Base-by-base conservation (phyloP, 1,140 invertebrate species). In the Paracyclopina nana region DNA sequence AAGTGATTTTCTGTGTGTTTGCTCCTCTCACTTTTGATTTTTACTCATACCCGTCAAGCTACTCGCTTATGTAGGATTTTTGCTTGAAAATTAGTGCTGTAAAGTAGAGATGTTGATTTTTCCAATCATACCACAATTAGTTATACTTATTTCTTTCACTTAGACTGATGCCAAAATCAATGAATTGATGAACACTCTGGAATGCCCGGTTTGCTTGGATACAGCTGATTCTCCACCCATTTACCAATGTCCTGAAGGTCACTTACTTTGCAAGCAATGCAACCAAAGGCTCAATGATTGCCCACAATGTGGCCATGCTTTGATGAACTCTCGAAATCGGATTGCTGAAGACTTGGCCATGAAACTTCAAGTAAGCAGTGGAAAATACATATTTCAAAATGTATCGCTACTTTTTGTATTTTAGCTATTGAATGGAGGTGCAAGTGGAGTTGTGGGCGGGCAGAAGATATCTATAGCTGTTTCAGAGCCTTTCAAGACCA, bases 171-270 rank as follows among this genome's bases (percentile, higher is more conserved):
- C n/a, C 9, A 38, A 50, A 31, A 41, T 22, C 18, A 50, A 18
- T 6, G 30, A 50, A 5, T 31, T 50, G 3, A n/a, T 52, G 43
- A 41, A 52, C 9, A 44, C 41, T n/a, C 41, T 52, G 40, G 50
- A 52, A 38, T 52, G 50, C 18, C 50, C 50, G 14, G 18, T 52
- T 26, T 52, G 50, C 38, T 40, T 52, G 16, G 31, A 52, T 26
- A 52, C 31, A 14, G 31, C 30, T 3, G 31, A 44, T 38, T 26
- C 9, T 14, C 30, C 34, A 4, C 50, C 50, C 12, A 52, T 52
- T 43, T 52, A 44, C 26, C 50, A 52, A 27, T 52, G 50, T 43
- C 50, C 50, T 4, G 18, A 46, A 8, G 50, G 50, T 4, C 50
- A 52, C 14, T 40, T 52, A n/a, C n/a, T 52, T 16, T 52, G 50